phyloP scores from a whole-genome alignment of 2,888 invertebrate species.

The Lingula anatina region DNA sequence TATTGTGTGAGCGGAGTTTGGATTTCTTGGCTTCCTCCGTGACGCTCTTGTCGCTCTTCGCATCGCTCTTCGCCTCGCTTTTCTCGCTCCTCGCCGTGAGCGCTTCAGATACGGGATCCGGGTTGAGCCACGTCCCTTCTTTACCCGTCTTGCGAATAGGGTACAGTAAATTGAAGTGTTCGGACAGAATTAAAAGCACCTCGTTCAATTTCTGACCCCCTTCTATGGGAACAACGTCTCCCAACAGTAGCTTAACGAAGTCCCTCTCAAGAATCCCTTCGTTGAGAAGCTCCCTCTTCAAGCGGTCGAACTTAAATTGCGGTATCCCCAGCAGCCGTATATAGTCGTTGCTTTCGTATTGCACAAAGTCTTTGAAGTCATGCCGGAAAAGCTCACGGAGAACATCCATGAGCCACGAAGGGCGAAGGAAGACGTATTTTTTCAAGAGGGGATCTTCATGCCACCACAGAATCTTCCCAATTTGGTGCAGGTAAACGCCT shows the following conservation, averaged over 20 bases:
- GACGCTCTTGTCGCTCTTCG: constrained; percentile 16
- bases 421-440: constrained; percentile 37
- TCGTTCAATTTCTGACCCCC: constrained; percentile 20
- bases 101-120: neutral
- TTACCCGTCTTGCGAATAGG: constrained; percentile 21
- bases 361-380: constrained; percentile 24
- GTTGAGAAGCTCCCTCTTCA: constrained; percentile 24
- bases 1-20: constrained; percentile 5
- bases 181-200: constrained; percentile 22
- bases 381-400: constrained; percentile 33
- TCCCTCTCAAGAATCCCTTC: constrained; percentile 40
- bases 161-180: constrained; percentile 38
- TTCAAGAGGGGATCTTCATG: constrained; percentile 24
- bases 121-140: constrained; percentile 5
- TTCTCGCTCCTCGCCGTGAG: constrained; percentile 4
- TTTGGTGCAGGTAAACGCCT: constrained; percentile 44
- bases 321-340: neutral
- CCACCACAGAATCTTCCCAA: constrained; percentile 41
- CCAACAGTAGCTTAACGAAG: constrained; percentile 30
- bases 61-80: constrained; percentile 4
- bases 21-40: constrained; percentile 18
- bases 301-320: constrained; percentile 22
- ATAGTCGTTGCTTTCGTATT: constrained; percentile 30
- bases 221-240: constrained; percentile 26
- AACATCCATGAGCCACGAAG: constrained; percentile 43